These are phyloP conservation scores for Cremastinae sp. DNA, from an alignment of 2,888 invertebrate species.

Conservation along the genomic window DNA sequence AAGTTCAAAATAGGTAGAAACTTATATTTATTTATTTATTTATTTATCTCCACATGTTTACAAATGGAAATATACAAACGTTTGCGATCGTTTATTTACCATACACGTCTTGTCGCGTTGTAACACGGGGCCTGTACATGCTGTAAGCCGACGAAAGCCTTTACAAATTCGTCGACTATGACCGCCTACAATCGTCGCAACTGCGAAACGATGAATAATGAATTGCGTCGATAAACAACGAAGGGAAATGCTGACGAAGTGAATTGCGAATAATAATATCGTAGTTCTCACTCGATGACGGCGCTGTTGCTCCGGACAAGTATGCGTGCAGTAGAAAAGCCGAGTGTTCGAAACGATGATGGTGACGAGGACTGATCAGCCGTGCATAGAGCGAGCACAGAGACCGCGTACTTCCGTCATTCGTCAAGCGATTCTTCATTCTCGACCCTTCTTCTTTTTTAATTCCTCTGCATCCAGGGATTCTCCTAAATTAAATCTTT, in stretches of 20 bases:
- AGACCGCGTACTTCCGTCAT: conserved; percentile 30
- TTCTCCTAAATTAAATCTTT: not conserved
- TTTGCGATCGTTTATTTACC: not conserved
- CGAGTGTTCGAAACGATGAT: conserved; percentile 30
- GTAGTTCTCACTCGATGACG: conserved; percentile 59
- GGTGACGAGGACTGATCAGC: conserved; percentile 44
- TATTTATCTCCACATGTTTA: too few relatives aligned
- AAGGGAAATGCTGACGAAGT: conserved; percentile 71
- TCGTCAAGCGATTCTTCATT: conserved; percentile 17
- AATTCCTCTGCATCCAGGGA: not conserved
- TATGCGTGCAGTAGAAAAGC: conserved; percentile 7
- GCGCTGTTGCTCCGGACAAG: conserved; percentile 14
- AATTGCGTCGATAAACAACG: conserved; percentile 73
- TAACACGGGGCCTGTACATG: conserved; percentile 61
- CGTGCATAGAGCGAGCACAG: conserved; percentile 1
- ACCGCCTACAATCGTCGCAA: conserved; percentile 49
- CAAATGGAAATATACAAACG: not conserved
- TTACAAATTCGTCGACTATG: conserved; percentile 31
- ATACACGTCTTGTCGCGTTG: conserved; percentile 51
- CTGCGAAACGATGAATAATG: conserved; percentile 76
- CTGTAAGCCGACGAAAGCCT: conserved; percentile 62
- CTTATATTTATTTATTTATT: too few relatives aligned
- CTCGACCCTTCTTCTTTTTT: conserved; percentile 10
- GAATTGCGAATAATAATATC: conserved; percentile 73
- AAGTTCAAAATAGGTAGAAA: conserved; percentile 15